Base-by-base conservation (phyloP, 2,797 vertebrate species). In the Rachycentron canadum region DNA sequence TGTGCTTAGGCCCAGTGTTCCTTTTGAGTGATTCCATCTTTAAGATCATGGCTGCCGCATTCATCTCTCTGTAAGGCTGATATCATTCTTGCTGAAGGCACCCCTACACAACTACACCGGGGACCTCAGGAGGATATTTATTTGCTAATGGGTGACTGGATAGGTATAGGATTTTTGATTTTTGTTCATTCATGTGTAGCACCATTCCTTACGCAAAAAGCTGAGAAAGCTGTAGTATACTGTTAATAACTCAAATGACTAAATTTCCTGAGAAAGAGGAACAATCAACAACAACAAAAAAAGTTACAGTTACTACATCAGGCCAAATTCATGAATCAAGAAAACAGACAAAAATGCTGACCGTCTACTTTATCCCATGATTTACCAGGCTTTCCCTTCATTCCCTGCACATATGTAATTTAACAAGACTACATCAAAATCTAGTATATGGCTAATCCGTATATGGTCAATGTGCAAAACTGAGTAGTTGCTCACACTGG, bases 21-120 rank as follows among this genome's bases (percentile, higher is more conserved):
- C 89, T 90, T 90, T 85, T 93, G 92, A 94, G 86, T 91, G 89
- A 93, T 95, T 94, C 83, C 89, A 90, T 94, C 90, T 91, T 89
- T 82, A 87, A 84, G 81, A 91, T 87, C 78, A 67, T 73, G 77
- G 73, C 80, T 80, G 80, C 73, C 0, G 72, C 85, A 85, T 84
- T 82, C 32, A 75, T 86, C 69, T 82, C 61, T 79, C 38, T 80
- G 77, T 41, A 59, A 79, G 73, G 50, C 68, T 64, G 53, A 83
- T 83, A 71, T 74, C 61, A 77, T 81, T 84, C 77, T 73, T 69
- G 56, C 58, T 70, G 63, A 69, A 85, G 49, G 40, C 47, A 32
- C 65, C 76, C 21, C 57, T 65, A 69, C 38, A 82, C 61, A 63
- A 28, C 3, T 0, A 13, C 32, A 32, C 69, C 41, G 23, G 43